These are phyloP conservation scores for Ypsolopha scabrella DNA, from an alignment of 2,888 invertebrate species.

Conservation along the genomic window DNA sequence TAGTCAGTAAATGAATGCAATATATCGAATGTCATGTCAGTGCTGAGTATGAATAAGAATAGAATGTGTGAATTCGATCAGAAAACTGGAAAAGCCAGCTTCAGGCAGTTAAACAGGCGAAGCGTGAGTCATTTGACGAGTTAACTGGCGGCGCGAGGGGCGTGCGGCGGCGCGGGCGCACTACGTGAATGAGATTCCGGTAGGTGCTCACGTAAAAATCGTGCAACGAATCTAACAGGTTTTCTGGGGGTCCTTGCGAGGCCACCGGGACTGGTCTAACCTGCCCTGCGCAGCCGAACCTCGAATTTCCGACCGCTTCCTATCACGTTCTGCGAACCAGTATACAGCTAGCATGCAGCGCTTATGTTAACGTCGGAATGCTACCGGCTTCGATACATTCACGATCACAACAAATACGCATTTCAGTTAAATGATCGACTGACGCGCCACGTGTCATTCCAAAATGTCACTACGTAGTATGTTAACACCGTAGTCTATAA, in stretches of 20 bases:
- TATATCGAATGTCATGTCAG: conserved; percentile 6
- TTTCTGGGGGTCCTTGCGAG: conserved; percentile 68
- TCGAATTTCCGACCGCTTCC: conserved; percentile 63
- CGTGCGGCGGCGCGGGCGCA: conserved; percentile 44
- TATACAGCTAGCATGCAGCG: conserved; percentile 4
- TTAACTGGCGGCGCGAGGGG: conserved; percentile 48
- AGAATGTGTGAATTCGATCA: conserved; percentile 59
- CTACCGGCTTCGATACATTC: neutral
- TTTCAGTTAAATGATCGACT: neutral
- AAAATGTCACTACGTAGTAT: conserved; percentile 26
- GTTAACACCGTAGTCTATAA: conserved; percentile 34
- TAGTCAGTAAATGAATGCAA: conserved; percentile 2
- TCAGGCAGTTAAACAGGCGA: conserved; percentile 60
- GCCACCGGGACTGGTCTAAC: conserved; percentile 70
- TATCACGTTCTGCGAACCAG: conserved; percentile 41
- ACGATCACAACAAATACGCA: neutral
- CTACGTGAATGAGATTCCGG: conserved; percentile 67
- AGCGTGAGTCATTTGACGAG: conserved; percentile 68
- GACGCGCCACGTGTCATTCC: neutral
- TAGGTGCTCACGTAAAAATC: conserved; percentile 71
- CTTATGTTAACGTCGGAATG: neutral
- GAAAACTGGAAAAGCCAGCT: conserved; percentile 67
- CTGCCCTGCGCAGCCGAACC: conserved; percentile 64
- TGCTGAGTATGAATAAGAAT: conserved; percentile 24
- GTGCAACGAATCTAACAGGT: conserved; percentile 71